Percentiles rank a stretch among this genome's conserved stretches.
These are phyloP conservation scores for Machimus atricapillus DNA, from an alignment of 2,888 invertebrate species.

Conservation along the genomic window DNA sequence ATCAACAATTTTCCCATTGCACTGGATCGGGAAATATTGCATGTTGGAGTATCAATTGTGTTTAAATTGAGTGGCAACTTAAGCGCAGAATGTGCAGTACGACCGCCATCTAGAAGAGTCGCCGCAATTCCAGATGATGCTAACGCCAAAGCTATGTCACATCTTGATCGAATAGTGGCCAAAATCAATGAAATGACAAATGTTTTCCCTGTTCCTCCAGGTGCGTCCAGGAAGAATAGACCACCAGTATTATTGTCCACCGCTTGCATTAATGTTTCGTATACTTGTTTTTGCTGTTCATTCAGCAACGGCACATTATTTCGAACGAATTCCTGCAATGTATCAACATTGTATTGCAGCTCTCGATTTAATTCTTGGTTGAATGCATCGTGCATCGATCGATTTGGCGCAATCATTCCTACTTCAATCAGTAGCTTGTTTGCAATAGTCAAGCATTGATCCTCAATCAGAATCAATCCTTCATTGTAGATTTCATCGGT, in stretches of 20 bases:
- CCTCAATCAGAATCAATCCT: constrained; percentile 43
- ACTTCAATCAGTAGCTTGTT: background rate
- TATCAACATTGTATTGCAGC: constrained; percentile 46
- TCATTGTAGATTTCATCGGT: constrained; percentile 33
- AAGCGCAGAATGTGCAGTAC: constrained; percentile 55
- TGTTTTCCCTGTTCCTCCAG: constrained; percentile 45
- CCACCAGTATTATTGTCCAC: constrained; percentile 45
- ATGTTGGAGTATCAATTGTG: background rate
- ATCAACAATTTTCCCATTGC: background rate
- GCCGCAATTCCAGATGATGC: constrained; percentile 46
- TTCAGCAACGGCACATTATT: constrained; percentile 36
- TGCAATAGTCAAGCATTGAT: constrained; percentile 41
- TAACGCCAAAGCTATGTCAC: background rate
- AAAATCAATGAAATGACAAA: constrained; percentile 44
- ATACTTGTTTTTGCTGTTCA: constrained; percentile 38
- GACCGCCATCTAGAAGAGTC: constrained; percentile 53
- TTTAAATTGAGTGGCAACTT: constrained; percentile 50
- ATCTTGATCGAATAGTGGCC: constrained; percentile 44
- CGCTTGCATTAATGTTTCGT: constrained; percentile 49
- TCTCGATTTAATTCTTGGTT: constrained; percentile 45
- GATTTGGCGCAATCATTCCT: constrained; percentile 28
- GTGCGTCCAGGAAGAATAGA: constrained; percentile 43
- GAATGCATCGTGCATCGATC: constrained; percentile 42
- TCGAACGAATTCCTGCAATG: constrained; percentile 41
- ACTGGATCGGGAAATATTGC: background rate